Evolutionary conservation across 2,113 vertebrate species (phyloP).

Genomic region (Pseudorectes ferrugineus): DNA sequence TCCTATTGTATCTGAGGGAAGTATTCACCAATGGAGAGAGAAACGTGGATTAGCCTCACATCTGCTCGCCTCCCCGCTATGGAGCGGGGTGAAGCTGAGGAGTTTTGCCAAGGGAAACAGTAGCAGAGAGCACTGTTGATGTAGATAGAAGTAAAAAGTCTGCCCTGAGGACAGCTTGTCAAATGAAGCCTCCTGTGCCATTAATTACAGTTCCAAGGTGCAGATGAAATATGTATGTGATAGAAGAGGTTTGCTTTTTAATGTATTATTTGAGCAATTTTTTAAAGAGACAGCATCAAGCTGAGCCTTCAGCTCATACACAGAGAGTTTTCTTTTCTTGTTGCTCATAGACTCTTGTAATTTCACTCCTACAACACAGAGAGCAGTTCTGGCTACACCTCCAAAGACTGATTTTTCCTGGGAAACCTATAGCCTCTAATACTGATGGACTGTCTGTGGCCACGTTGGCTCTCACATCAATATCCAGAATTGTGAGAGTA

Average conservation of each 20-base stretch:
- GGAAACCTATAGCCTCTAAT: neutral
- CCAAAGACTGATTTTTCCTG: neutral
- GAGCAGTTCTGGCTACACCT: neutral
- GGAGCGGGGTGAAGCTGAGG: neutral
- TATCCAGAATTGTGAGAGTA: neutral
- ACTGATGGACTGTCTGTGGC: neutral
- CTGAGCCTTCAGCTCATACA: neutral
- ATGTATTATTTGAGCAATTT: neutral
- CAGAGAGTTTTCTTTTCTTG: neutral
- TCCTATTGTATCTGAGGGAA: neutral
- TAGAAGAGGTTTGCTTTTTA: constrained; percentile 19
- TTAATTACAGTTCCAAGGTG: constrained; percentile 40
- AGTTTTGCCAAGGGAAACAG: neutral
- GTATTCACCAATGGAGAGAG: neutral
- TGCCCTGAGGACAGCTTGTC: neutral
- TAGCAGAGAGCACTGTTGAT: neutral
- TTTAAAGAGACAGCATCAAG: constrained; percentile 24
- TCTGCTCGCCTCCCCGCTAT: neutral
- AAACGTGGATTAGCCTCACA: neutral
- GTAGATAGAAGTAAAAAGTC: constrained; percentile 49
- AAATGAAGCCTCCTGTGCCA: neutral
- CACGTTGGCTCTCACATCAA: neutral
- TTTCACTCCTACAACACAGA: neutral
- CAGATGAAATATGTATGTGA: constrained; percentile 28
- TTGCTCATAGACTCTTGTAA: neutral